phyloP scores from a whole-genome alignment of 2,797 vertebrate genomes.

The Liasis olivaceus region DNA sequence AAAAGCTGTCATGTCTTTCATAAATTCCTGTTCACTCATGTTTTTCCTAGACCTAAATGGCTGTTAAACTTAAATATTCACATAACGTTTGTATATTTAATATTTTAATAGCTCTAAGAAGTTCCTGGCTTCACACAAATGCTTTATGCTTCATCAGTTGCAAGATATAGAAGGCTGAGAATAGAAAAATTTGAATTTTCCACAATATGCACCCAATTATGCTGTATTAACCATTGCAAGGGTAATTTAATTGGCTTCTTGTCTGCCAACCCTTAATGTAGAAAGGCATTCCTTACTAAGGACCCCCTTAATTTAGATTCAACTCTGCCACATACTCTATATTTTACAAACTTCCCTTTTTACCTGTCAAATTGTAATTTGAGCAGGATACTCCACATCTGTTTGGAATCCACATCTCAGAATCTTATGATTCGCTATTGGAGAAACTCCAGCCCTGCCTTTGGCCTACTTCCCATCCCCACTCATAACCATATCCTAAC shows the following conservation, averaged over 20 bases:
- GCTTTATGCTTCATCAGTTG: neutral
- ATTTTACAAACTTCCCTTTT: neutral
- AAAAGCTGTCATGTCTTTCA: neutral
- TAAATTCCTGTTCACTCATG: neutral
- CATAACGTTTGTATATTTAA: slow-evolving; percentile 15
- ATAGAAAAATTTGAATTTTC: neutral
- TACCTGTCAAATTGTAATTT: neutral
- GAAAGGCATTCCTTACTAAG: neutral
- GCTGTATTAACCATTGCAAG: neutral
- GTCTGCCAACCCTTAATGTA: neutral
- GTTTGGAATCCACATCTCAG: neutral
- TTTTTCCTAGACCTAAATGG: neutral
- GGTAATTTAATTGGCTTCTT: neutral
- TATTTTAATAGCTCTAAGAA: slow-evolving; percentile 28
- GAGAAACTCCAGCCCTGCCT: no score
- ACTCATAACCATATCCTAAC: neutral
- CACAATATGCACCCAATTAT: neutral
- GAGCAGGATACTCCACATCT: neutral
- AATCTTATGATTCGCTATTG: no score
- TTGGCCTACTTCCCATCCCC: no score
- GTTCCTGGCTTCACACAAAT: neutral
- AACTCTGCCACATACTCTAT: neutral
- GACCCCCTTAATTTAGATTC: neutral
- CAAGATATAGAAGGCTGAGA: neutral
- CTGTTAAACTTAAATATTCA: neutral